Evolutionary conservation across 2,888 invertebrate species (phyloP), one percentile per base, ranked within the genome.

Genomic region (Cotesia congregata): DNA sequence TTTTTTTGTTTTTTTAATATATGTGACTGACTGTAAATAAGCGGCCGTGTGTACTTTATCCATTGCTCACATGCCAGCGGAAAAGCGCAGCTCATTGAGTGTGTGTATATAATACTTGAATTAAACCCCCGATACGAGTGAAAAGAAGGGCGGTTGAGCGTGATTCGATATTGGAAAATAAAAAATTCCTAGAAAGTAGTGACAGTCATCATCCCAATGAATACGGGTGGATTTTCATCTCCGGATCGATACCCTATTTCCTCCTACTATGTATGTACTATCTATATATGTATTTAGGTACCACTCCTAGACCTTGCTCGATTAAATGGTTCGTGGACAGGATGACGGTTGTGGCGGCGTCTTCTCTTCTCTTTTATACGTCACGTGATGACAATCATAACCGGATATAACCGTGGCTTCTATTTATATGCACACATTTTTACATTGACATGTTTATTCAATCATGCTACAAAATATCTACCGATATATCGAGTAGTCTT

Each of bases 231-330:
- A 64, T 75, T 70, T 75, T 60, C 64, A 77, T 67, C 70, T 68
- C 65, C 64, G 82, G 85, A 88, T 88, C 88, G 87, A 88, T 88
- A 88, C 85, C 86, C 87, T 84, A 88, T 88, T 87, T 88, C 86
- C 86, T 84, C 83, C 81, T 83, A 79, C 9, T 50, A 50, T 50
- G 7, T 50, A 50, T 30, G 30, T 30, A 30, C 30, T 30, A 30
- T 30, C 30, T 30, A 30, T 30, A 4, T 30, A 30, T 30, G 30
- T 30, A 30, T 30, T 30, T 50, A 50, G 50, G 9, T 12, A 50
- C 50, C 83, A 83, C 83, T 82, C 85, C 85, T 60, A 81, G 62
- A 68, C 78, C 74, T 73, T 59, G 76, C 76, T 76, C 70, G 76
- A 82, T 80, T 79, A 72, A 79, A 75, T 68, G 70, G 62, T 76